phyloP scores from a whole-genome alignment of 2,113 vertebrate species.

The Misgurnus anguillicaudatus region DNA sequence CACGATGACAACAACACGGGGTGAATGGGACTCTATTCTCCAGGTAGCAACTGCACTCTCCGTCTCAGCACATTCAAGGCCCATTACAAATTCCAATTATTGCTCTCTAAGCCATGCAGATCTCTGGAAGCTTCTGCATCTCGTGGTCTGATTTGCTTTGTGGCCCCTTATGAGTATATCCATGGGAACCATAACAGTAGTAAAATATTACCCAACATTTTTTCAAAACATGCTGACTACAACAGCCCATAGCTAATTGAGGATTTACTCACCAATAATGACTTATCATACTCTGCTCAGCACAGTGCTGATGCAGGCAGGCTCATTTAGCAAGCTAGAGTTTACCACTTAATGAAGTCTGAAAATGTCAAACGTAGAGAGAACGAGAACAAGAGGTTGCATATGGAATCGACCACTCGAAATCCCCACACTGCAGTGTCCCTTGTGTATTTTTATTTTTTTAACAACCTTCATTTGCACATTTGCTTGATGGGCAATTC shows the following conservation, averaged over 20 bases:
- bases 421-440: constrained; percentile 2
- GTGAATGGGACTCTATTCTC: constrained; percentile 40
- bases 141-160: constrained; percentile 40
- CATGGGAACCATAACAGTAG: constrained; percentile 53
- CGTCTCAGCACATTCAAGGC: constrained; percentile 36
- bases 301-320: constrained; percentile 53
- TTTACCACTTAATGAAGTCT: constrained; percentile 65
- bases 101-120: constrained; percentile 38
- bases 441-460: constrained; percentile 19
- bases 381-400: constrained; percentile 26
- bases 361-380: constrained; percentile 51
- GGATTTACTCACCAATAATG: constrained; percentile 72
- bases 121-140: constrained; percentile 33
- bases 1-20: constrained; percentile 44
- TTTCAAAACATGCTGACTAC: constrained; percentile 67
- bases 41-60: constrained; percentile 14
- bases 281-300: constrained; percentile 63
- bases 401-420: constrained; percentile 30
- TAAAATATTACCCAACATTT: constrained; percentile 56
- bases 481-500: constrained; percentile 5
- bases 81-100: constrained; percentile 47
- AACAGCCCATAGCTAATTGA: constrained; percentile 65
- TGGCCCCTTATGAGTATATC: constrained; percentile 53
- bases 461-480: not conserved
- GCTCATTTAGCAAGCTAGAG: constrained; percentile 63